Conservation (phyloP, 2,797 vertebrate species). For the Leptatherina wallacei region DNA sequence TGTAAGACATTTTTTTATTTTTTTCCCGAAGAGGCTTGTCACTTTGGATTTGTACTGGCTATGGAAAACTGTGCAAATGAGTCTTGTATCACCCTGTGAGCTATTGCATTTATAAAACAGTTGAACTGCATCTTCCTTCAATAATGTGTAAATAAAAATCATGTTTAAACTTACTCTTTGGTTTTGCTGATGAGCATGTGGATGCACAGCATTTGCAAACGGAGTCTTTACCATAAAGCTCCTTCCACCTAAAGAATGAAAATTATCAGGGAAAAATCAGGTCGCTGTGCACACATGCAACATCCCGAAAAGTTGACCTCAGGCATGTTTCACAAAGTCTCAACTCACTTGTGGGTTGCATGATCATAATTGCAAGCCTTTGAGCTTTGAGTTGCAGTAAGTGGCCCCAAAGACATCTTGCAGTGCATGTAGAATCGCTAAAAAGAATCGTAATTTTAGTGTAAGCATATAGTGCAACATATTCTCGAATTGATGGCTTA, state of each 20-base stretch:
- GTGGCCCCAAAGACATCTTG: slow-evolving; percentile 46
- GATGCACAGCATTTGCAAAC: slow-evolving; percentile 76
- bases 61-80: neutral
- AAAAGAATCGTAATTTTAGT: neutral
- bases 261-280: neutral
- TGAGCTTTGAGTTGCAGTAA: slow-evolving; percentile 28
- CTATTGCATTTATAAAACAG: neutral
- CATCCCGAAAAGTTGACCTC: neutral
- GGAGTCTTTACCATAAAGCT: slow-evolving; percentile 53
- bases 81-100: neutral
- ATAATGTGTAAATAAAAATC: neutral
- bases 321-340: neutral
- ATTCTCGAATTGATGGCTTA: slow-evolving; percentile 9
- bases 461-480: neutral
- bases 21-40: neutral
- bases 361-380: slow-evolving; percentile 76
- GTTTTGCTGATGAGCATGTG: slow-evolving; percentile 31
- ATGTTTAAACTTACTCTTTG: slow-evolving; percentile 30
- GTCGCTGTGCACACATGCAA: neutral
- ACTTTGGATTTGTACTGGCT: neutral
- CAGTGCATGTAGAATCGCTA: slow-evolving; percentile 80
- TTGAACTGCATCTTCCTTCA: neutral
- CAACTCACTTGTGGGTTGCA: slow-evolving; percentile 55
- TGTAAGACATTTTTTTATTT: neutral
- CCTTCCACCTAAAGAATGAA: slow-evolving; percentile 74